These are phyloP conservation scores for Drosophila vallismaia DNA, from an alignment of 2,888 invertebrate genomes.

Conservation along the genomic window DNA sequence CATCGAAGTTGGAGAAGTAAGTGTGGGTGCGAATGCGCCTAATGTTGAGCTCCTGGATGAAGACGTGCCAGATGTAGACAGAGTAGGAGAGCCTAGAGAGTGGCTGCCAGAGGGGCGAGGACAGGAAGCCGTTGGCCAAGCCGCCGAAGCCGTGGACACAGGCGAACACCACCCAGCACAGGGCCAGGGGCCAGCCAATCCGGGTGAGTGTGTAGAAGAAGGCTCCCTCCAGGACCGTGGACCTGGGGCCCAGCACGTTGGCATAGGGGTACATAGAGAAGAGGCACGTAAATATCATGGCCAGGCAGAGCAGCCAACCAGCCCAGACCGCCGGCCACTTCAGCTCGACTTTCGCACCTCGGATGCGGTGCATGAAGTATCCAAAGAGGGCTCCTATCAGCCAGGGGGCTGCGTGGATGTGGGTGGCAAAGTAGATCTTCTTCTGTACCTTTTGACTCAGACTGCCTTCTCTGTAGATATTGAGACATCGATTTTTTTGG, in stretches of 20 bases:
- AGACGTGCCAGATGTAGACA: slow-evolving; percentile 76
- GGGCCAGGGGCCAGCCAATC: slow-evolving; percentile 74
- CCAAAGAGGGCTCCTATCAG: slow-evolving; percentile 74
- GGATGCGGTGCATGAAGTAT: slow-evolving; percentile 66
- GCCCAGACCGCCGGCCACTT: slow-evolving; percentile 47
- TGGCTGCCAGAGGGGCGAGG: slow-evolving; percentile 79
- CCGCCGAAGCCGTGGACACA: slow-evolving; percentile 80
- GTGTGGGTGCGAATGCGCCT: slow-evolving; percentile 50
- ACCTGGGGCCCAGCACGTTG: slow-evolving; percentile 17
- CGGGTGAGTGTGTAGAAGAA: slow-evolving; percentile 74
- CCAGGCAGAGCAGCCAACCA: slow-evolving; percentile 69
- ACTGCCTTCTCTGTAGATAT: slow-evolving; percentile 10
- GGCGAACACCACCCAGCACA: slow-evolving; percentile 80
- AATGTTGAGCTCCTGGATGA: slow-evolving; percentile 55
- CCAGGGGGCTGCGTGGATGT: slow-evolving; percentile 73
- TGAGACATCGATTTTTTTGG: neutral
- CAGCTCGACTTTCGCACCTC: slow-evolving; percentile 38
- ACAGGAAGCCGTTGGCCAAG: slow-evolving; percentile 70
- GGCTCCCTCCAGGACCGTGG: slow-evolving; percentile 62
- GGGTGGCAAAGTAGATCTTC: slow-evolving; percentile 70
- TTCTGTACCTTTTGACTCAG: neutral
- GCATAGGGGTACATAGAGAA: slow-evolving; percentile 64
- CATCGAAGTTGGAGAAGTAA: slow-evolving; percentile 65
- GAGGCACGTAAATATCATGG: slow-evolving; percentile 55
- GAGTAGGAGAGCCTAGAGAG: slow-evolving; percentile 75